phyloP scores from a whole-genome alignment of 2,888 invertebrate genomes.

The Meiosimyza decipiens region DNA sequence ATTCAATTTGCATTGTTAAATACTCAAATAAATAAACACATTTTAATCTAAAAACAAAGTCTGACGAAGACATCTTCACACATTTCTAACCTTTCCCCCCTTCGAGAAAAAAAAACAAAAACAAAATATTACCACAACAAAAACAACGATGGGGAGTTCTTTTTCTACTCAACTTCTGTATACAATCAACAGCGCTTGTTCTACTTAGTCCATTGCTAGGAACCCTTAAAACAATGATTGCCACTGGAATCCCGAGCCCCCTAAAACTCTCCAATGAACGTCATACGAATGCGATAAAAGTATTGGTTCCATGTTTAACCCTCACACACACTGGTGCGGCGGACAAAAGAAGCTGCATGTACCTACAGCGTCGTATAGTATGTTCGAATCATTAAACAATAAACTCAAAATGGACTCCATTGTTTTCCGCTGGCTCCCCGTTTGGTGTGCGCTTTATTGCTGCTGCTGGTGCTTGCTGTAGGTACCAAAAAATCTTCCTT shows the following conservation, averaged over 20 bases:
- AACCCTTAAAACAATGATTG: neutral
- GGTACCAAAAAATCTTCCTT: constrained; percentile 6
- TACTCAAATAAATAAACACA: no score
- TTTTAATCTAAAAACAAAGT: no score
- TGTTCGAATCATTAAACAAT: constrained; percentile 68
- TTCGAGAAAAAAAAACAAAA: neutral
- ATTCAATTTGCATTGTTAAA: no score
- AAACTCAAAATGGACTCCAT: constrained; percentile 68
- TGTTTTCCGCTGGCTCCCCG: constrained; percentile 56
- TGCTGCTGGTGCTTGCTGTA: neutral
- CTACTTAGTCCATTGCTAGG: constrained; percentile 3
- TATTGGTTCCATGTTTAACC: constrained; percentile 23
- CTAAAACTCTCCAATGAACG: neutral
- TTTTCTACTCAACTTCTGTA: constrained; percentile 7
- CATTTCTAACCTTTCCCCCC: constrained; percentile 6
- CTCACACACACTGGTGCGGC: constrained; percentile 6
- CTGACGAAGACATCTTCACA: constrained; percentile 11
- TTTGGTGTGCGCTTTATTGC: constrained; percentile 8
- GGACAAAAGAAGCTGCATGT: constrained; percentile 8
- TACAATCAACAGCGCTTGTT: constrained; percentile 21
- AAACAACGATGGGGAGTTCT: neutral
- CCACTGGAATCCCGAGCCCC: neutral
- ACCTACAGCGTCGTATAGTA: constrained; percentile 51
- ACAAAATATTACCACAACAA: neutral
- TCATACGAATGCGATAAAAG: neutral